Base-by-base conservation (phyloP, 2,113 vertebrate genomes). In the Oryzias celebensis region DNA sequence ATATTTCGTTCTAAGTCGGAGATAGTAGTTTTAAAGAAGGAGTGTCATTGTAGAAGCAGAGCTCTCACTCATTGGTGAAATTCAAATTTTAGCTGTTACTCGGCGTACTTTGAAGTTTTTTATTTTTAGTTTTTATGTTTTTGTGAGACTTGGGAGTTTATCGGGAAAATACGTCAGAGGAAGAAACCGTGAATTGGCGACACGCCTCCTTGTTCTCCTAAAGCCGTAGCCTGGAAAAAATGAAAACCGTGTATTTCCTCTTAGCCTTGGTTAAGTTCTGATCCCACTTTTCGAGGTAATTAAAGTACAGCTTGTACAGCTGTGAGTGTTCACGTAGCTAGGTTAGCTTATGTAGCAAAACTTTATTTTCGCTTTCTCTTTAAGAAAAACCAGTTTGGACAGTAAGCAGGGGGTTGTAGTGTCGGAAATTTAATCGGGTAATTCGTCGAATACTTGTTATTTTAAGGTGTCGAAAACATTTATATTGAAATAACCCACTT, bases 31-130 rank as follows among this genome's bases (percentile, higher is more conserved):
- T 36, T 3, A 28, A 28, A 28, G 26, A 28, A 28, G 26, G 36
- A 36, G 36, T 8, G 8, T 7, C 8, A 8, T 10, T 36, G 7
- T 8, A 36, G 31, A 36, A 10, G 7, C 45, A 8, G 41, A 3
- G 14, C 26, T 28, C 26, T 6, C 5, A 6, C 6, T 20, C 58
- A 45, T 63, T 58, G 55, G 67, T 23, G 74, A 82, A 50, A 28
- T 28, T 60, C 45, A 68, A 56, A 56, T 50, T 67, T 43, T 47
- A 45, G 52, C 72, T 65, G 72, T 60, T 71, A 76, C 85, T 88
- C 81, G 73, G 42, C 60, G 5, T 28, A 2, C 36, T 36, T 36
- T 2, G 36, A 12, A 36, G 36, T 36, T 36, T 36, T 20, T 20
- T 1, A 20, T 20, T 20, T 20, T 20, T 20, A 20, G 20, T 28